Evolutionary conservation across 2,888 invertebrate genomes (phyloP), one percentile per base, ranked within the genome.

Genomic region (Palloptera scutellata): DNA sequence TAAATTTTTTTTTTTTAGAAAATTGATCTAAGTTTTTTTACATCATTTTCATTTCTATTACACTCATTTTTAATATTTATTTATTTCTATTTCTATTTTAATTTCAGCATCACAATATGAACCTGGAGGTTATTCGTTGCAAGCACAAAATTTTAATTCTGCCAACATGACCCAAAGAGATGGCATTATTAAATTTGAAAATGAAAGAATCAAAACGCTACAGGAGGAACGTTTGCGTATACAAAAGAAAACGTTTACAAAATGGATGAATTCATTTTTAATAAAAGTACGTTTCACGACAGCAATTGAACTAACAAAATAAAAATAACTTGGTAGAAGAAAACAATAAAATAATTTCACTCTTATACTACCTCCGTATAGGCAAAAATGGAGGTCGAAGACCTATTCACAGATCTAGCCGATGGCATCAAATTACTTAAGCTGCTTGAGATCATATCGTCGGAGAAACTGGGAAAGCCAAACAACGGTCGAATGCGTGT

Each of bases 191-290:
- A 95, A 95, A 86, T 98, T 97, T 87, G 97, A 98, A 90, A 95
- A 94, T 88, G 95, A 95, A 83, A 92, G 97, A 76, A 98, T 98
- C 84, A 92, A 93, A 88, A 95, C 95, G 83, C 90, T 98, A 84
- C 97, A 98, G 86, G 97, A 98, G 86, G 98, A 99, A 87, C 92
- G 98, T 68, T 88, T 98, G 74, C 94, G 96, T 86, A 98, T 99
- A 77, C 99, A 99, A 88, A 98, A 98, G 90, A 99, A 99, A 87
- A 99, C 99, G 42, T 99, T 99, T 87, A 98, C 98, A 78, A 99
- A 99, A 95, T 97, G 97, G 97, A 94, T 97, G 92, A 97, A 97
- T 87, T 96, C 96, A 19, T 97, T 97, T 86, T 87, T 97, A 79
- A 91, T 93, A 83, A 97, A 96, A 92, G 97, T 96, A 81, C 76